These are phyloP conservation scores for Cyanocitta stelleri DNA, from an alignment of 2,113 vertebrate species.

Conservation along the genomic window DNA sequence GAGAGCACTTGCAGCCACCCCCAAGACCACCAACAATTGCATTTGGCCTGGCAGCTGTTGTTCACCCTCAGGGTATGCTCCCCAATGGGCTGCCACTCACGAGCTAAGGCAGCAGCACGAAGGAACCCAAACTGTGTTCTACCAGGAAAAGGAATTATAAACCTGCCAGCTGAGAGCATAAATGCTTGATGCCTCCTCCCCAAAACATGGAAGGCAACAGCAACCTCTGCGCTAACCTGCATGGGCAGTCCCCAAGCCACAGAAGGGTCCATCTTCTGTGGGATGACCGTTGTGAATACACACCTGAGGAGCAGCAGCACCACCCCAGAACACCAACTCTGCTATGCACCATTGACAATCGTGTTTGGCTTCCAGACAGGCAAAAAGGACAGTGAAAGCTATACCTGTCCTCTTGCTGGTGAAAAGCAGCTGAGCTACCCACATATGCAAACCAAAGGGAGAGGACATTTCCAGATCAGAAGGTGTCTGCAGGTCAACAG, in stretches of 20 bases:
- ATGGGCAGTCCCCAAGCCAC: not conserved
- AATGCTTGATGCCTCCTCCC: not conserved
- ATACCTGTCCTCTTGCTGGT: not conserved
- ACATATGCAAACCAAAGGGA: not conserved
- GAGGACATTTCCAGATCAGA: not conserved
- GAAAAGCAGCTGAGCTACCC: not conserved
- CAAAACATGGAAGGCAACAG: not conserved
- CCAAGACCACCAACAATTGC: not conserved
- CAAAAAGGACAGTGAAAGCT: not conserved
- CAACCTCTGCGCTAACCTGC: rapidly evolving
- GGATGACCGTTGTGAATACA: not conserved
- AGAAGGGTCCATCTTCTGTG: not conserved
- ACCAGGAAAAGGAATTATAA: not conserved
- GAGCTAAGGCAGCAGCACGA: not conserved
- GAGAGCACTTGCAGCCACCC: not conserved
- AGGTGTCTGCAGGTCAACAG: not conserved
- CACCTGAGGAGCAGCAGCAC: not conserved
- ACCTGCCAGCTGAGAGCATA: not conserved
- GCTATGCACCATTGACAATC: not conserved
- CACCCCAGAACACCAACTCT: not conserved
- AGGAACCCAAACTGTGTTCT: not conserved
- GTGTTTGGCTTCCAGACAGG: not conserved
- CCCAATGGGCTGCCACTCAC: rapidly evolving
- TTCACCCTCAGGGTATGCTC: not conserved
- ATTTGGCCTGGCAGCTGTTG: not conserved